A percentile compares a stretch with the other conserved stretches of the same genome.
phyloP scores from a whole-genome alignment of 2,888 invertebrate genomes.

The Cheilosia vernalis region DNA sequence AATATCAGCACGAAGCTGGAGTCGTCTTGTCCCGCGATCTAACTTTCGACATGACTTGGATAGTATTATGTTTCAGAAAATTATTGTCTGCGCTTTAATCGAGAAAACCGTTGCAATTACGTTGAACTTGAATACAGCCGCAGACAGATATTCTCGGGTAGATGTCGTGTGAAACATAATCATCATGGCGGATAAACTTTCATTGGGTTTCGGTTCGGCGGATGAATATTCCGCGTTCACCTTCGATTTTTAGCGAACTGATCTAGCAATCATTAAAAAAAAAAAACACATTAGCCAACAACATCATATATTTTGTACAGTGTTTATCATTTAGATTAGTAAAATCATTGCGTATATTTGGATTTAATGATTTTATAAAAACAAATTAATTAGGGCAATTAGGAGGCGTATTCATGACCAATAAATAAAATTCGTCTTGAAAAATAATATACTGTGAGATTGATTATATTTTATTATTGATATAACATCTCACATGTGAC shows the following conservation, averaged over 20 bases:
- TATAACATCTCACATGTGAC: no score
- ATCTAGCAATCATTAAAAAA: slow-evolving; percentile 30
- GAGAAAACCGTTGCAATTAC: slow-evolving; percentile 51
- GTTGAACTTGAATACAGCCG: slow-evolving; percentile 67
- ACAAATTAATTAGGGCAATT: slow-evolving; percentile 49
- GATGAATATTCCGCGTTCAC: slow-evolving; percentile 38
- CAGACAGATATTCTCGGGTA: slow-evolving; percentile 9
- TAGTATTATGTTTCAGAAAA: slow-evolving; percentile 64
- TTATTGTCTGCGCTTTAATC: slow-evolving; percentile 45
- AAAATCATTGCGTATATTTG: background rate
- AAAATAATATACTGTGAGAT: background rate
- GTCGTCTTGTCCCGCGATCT: slow-evolving; percentile 28
- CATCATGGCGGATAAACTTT: slow-evolving; percentile 28
- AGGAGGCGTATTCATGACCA: no score
- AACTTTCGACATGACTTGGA: slow-evolving; percentile 54
- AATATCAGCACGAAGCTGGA: slow-evolving; percentile 59
- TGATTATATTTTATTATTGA: slow-evolving; percentile 20
- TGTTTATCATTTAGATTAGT: slow-evolving; percentile 15
- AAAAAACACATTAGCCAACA: background rate
- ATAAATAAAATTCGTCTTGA: slow-evolving; percentile 2
- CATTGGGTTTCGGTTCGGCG: slow-evolving; percentile 21
- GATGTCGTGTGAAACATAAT: slow-evolving; percentile 45
- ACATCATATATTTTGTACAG: background rate
- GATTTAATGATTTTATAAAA: slow-evolving; percentile 16
- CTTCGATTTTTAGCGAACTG: slow-evolving; percentile 30